A percentile compares a stretch with the other conserved stretches of the same genome.
Evolutionary conservation across 2,113 vertebrate genomes (phyloP).

Genomic region (Chaetops frenatus): DNA sequence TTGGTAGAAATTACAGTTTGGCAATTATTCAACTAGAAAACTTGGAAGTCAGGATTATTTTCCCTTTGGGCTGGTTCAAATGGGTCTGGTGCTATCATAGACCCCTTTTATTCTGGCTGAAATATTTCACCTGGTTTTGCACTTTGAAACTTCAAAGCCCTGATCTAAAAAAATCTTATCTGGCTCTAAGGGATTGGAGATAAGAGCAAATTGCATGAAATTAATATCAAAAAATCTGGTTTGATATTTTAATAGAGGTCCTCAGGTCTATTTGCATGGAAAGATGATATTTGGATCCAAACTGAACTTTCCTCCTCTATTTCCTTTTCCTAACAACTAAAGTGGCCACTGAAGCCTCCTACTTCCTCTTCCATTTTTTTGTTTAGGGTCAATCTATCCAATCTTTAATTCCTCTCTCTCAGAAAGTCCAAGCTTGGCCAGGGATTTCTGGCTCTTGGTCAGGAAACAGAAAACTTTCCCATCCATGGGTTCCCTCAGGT

Average conservation of each 20-base stretch:
- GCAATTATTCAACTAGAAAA: background rate
- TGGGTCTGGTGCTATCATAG: fast-evolving
- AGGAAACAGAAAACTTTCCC: background rate
- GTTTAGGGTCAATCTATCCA: background rate
- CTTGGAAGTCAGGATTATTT: background rate
- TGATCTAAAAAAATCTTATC: background rate
- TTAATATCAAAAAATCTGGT: background rate
- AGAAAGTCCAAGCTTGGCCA: background rate
- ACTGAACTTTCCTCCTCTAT: background rate
- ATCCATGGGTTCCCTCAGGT: background rate
- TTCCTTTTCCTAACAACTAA: background rate
- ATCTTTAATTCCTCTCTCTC: background rate
- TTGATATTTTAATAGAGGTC: background rate
- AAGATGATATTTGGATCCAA: background rate
- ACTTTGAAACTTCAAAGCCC: background rate
- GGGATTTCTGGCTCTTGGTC: background rate
- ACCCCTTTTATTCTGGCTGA: background rate
- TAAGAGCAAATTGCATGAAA: background rate
- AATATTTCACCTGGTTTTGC: background rate
- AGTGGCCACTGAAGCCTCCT: background rate
- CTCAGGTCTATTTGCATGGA: background rate
- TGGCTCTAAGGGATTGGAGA: background rate
- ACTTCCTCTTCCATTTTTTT: background rate
- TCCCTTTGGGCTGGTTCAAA: background rate
- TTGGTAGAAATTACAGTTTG: background rate